A percentile compares a stretch with the other conserved stretches of the same genome.
These are phyloP conservation scores for Andinoacara biseriatus DNA, from an alignment of 2,113 vertebrate genomes.

Conservation along the genomic window DNA sequence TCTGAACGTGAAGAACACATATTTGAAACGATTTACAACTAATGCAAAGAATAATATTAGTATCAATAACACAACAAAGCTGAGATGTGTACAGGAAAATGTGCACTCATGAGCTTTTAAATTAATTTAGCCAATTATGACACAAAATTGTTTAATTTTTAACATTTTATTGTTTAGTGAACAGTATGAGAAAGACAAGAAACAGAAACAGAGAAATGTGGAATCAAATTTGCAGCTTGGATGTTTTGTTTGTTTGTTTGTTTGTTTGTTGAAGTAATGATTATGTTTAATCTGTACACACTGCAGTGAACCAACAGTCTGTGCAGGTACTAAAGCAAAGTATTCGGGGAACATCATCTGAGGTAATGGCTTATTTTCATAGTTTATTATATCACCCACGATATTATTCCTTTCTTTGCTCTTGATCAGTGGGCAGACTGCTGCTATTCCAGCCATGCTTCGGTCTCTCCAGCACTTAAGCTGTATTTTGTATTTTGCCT, in stretches of 20 bases:
- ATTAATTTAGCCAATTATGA: background rate
- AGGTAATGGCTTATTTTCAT: background rate
- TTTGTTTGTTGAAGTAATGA: conserved; percentile 2
- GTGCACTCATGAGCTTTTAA: background rate
- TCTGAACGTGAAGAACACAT: background rate
- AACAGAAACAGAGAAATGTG: no score
- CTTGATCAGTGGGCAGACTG: conserved; percentile 3
- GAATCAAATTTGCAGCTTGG: no score
- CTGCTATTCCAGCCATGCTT: background rate
- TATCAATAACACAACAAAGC: background rate
- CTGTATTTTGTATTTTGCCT: conserved; percentile 8
- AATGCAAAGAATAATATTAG: background rate
- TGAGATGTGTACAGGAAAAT: background rate
- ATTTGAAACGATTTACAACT: background rate
- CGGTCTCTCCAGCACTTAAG: background rate
- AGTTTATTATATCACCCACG: conserved; percentile 14
- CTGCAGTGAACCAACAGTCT: background rate
- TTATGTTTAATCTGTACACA: conserved; percentile 26
- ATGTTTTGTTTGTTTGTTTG: no score
- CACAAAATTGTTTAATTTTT: background rate
- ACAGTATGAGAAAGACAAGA: no score
- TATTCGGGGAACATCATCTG: conserved; percentile 3
- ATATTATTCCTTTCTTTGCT: conserved; percentile 1
- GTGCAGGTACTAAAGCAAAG: background rate
- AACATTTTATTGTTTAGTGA: no score